These are phyloP conservation scores for Erpobdella octoculata DNA, from an alignment of 2,888 invertebrate genomes.

Conservation along the genomic window DNA sequence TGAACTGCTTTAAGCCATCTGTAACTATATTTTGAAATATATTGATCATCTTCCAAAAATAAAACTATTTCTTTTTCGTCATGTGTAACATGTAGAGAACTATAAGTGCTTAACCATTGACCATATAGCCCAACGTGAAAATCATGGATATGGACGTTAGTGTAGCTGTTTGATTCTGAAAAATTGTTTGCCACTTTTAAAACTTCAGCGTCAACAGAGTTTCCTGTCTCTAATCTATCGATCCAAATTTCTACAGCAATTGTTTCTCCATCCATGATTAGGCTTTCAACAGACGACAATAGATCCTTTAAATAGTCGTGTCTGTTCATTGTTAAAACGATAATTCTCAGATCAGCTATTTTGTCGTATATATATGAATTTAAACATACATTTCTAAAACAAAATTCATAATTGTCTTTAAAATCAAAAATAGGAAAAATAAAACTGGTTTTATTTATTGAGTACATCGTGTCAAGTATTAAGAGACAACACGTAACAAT, in stretches of 20 bases:
- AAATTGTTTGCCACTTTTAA: conserved; percentile 30
- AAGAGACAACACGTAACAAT: no score
- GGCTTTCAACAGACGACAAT: conserved; percentile 33
- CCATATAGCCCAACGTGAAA: conserved; percentile 38
- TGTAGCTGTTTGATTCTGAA: not conserved
- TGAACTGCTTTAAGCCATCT: conserved; percentile 42
- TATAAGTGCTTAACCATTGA: conserved; percentile 42
- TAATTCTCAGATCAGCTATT: conserved; percentile 35
- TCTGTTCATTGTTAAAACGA: conserved; percentile 38
- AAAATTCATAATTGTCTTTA: no score
- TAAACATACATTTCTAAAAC: not conserved
- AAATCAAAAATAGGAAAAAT: no score
- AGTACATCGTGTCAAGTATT: no score
- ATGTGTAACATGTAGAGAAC: conserved; percentile 9
- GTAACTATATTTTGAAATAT: conserved; percentile 42
- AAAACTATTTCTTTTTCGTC: conserved; percentile 41
- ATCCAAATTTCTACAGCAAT: conserved; percentile 37
- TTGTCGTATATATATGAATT: not conserved
- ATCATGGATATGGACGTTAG: conserved; percentile 34
- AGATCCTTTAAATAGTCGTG: conserved; percentile 33
- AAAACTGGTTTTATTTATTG: no score
- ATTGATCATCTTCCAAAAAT: conserved; percentile 44
- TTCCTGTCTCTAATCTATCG: conserved; percentile 32
- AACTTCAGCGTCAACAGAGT: conserved; percentile 31
- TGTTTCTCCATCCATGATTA: conserved; percentile 34